These are phyloP conservation scores for Hucho hucho DNA, from an alignment of 2,113 vertebrate genomes.

Conservation along the genomic window DNA sequence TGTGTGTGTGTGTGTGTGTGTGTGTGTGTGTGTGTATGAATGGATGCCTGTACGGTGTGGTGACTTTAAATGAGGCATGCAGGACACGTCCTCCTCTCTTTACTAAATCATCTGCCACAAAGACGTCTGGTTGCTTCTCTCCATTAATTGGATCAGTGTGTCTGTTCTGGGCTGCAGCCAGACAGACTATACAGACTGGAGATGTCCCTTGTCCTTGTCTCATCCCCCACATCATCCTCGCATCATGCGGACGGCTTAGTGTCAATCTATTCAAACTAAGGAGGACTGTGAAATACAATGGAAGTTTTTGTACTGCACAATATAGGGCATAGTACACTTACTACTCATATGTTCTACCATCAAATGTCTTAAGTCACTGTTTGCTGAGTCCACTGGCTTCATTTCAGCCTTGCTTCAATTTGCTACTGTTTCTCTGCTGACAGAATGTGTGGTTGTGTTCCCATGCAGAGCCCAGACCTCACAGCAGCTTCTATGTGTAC, in stretches of 20 bases:
- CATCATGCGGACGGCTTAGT: no score
- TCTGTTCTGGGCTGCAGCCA: conserved; percentile 20
- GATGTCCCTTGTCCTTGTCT: conserved; percentile 19
- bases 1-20: conserved; percentile 4
- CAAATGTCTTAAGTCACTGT: background rate
- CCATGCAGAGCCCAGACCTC: conserved; percentile 63
- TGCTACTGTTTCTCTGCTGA: background rate
- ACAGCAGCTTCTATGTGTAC: conserved; percentile 87
- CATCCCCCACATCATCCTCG: background rate
- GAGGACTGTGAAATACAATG: no score
- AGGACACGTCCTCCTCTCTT: conserved; percentile 50
- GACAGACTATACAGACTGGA: conserved; percentile 7
- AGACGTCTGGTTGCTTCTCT: conserved; percentile 45
- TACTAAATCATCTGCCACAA: conserved; percentile 59
- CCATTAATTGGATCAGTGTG: conserved; percentile 46
- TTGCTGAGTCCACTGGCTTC: background rate
- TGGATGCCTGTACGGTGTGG: background rate
- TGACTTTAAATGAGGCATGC: conserved; percentile 30
- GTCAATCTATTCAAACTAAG: no score
- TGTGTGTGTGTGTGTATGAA: background rate
- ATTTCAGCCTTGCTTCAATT: background rate
- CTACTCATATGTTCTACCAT: background rate
- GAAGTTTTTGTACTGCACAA: no score
- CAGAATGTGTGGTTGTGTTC: background rate
- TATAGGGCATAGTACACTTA: background rate